Conservation (phyloP, 2,888 invertebrate species). For the Pecten maximus region DNA sequence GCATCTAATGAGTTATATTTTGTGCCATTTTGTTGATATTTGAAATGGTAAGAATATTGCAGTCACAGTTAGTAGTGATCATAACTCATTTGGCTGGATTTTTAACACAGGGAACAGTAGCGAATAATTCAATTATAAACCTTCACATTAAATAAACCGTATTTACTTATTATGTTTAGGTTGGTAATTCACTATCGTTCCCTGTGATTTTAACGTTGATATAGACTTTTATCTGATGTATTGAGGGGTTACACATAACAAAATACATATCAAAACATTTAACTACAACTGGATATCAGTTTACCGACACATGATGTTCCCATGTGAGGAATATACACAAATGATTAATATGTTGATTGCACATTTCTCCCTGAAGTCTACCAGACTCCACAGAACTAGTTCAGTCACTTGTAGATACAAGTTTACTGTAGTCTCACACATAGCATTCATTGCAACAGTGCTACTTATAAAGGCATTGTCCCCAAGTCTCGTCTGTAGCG, state of each 20-base stretch:
- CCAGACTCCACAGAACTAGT: conserved; percentile 1
- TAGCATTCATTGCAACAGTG: background rate
- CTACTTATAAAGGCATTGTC: background rate
- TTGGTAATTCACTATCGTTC: too few relatives aligned
- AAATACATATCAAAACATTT: background rate
- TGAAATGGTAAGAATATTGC: background rate
- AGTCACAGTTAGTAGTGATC: background rate
- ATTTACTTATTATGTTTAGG: too few relatives aligned
- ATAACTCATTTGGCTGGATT: too few relatives aligned
- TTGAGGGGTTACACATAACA: background rate
- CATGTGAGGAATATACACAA: background rate
- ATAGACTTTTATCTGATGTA: background rate
- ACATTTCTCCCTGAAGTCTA: conserved; percentile 10
- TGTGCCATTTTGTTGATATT: background rate
- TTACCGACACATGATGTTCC: background rate
- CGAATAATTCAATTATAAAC: too few relatives aligned
- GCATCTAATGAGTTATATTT: background rate
- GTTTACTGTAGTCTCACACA: background rate
- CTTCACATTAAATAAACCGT: too few relatives aligned
- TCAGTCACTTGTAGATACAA: conserved; percentile 26
- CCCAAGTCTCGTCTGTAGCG: background rate
- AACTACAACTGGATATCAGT: background rate
- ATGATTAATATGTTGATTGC: background rate
- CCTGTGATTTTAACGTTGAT: background rate
- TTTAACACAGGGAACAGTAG: too few relatives aligned